Evolutionary conservation across 2,113 vertebrate genomes (phyloP).

Genomic region (Eurystomus gularis): DNA sequence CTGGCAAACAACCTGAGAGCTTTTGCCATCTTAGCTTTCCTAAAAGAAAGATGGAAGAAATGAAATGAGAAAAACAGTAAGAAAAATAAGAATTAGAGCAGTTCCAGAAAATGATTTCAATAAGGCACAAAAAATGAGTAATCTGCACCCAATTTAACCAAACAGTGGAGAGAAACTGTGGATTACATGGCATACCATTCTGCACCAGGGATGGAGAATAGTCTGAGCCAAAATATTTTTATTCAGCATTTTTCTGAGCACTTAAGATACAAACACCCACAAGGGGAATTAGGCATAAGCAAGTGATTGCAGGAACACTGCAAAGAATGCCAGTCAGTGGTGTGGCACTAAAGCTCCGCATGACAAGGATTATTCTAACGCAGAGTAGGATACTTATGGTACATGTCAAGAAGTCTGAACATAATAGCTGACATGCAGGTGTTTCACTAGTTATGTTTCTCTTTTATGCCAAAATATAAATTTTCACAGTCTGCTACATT

Average conservation of each 20-base stretch:
- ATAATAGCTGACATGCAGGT: background rate
- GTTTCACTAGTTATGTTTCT: background rate
- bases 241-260: background rate
- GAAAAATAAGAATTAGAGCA: background rate
- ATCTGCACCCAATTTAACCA: background rate
- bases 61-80: background rate
- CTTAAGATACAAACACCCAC: background rate
- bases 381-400: background rate
- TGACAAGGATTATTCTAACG: background rate
- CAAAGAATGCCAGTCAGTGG: background rate
- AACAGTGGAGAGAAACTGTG: background rate
- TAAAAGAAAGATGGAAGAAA: background rate
- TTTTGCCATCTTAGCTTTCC: background rate
- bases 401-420: background rate
- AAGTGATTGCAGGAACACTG: background rate
- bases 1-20: background rate
- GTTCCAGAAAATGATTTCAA: background rate
- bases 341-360: background rate
- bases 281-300: background rate
- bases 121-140: background rate
- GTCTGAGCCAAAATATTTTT: background rate
- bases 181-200: background rate
- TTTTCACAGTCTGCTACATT: background rate
- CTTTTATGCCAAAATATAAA: background rate
- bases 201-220: background rate